phyloP scores from a whole-genome alignment of 1,140 invertebrate genomes.

The Euwallacea fornicatus region DNA sequence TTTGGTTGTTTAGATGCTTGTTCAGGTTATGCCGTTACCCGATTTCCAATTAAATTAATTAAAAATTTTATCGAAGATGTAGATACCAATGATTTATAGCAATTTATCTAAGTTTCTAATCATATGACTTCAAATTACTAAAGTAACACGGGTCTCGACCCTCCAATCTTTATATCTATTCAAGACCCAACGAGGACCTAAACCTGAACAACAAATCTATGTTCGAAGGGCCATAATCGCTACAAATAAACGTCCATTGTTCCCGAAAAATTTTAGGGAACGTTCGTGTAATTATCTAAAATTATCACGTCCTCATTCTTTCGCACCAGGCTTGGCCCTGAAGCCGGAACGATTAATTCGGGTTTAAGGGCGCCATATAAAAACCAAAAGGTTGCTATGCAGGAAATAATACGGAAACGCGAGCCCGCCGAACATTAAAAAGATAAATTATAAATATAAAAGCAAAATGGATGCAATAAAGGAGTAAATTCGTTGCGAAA shows the following conservation, averaged over 20 bases:
- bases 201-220: neutral
- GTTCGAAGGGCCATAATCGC: neutral
- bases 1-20: too few relatives aligned
- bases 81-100: too few relatives aligned
- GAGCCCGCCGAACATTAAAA: neutral
- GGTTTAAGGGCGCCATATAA: neutral
- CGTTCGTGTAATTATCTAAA: constrained; percentile 8
- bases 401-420: constrained; percentile 5
- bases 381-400: neutral
- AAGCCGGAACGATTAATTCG: constrained; percentile 5
- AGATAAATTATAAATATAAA: constrained; percentile 16
- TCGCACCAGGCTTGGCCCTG: neutral
- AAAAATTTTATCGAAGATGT: too few relatives aligned
- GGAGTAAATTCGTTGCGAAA: constrained; percentile 15
- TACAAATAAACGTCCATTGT: neutral
- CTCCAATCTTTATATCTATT: too few relatives aligned
- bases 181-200: neutral
- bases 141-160: too few relatives aligned
- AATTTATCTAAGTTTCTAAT: too few relatives aligned
- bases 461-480: neutral
- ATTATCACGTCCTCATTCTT: constrained; percentile 11
- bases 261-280: neutral
- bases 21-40: too few relatives aligned
- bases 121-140: too few relatives aligned
- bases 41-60: too few relatives aligned